Conservation (phyloP, 2,888 invertebrate species). For the Thyatira batis region DNA sequence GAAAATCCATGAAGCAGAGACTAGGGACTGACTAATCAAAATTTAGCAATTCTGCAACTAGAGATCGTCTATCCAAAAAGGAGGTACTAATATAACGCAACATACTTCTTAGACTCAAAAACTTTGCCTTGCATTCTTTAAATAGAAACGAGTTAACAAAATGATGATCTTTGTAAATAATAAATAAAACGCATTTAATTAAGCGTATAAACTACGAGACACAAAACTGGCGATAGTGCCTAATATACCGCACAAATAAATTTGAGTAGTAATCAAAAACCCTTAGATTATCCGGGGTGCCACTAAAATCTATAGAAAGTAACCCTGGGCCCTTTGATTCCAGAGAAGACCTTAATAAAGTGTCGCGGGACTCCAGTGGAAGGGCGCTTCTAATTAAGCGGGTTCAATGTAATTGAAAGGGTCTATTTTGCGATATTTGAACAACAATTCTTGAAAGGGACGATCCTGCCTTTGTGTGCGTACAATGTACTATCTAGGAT, state of each 20-base stretch:
- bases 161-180: no score
- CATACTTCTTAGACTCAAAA: no score
- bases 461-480: slow-evolving; percentile 11
- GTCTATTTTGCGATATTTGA: slow-evolving; percentile 55
- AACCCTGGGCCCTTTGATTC: slow-evolving; percentile 7
- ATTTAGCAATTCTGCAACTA: no score
- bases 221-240: not conserved
- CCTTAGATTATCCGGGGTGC: slow-evolving; percentile 4
- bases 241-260: not conserved
- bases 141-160: no score
- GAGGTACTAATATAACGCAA: no score
- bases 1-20: no score
- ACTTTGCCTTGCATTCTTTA: no score
- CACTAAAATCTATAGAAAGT: slow-evolving; percentile 12
- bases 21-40: no score
- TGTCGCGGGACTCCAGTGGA: slow-evolving; percentile 31
- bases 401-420: slow-evolving; percentile 60
- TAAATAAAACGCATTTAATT: not conserved
- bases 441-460: slow-evolving; percentile 51
- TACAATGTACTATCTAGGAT: not conserved
- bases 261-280: not conserved
- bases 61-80: no score
- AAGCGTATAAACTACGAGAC: no score
- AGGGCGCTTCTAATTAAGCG: slow-evolving; percentile 53
- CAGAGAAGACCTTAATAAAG: slow-evolving; percentile 47